Evolutionary conservation across 2,888 invertebrate species (phyloP).

Genomic region (Pterostichus niger): DNA sequence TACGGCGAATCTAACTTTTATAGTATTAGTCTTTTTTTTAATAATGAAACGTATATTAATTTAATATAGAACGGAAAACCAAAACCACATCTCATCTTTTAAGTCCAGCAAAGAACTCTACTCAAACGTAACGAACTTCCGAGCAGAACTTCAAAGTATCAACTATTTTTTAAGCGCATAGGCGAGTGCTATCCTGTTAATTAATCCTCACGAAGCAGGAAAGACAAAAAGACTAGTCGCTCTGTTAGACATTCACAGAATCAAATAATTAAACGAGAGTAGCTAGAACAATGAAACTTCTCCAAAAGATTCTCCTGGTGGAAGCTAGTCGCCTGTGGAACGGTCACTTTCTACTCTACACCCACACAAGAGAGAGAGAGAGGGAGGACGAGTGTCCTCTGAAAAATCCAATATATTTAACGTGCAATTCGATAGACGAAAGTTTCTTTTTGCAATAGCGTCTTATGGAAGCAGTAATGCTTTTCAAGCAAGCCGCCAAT

Average conservation of each 20-base stretch:
- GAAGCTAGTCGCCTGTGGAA: neutral
- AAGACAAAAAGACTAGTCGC: neutral
- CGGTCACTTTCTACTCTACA: neutral
- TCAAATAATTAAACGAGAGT: conserved; percentile 27
- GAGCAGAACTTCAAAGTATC: too few species aligned
- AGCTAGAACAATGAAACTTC: conserved; percentile 8
- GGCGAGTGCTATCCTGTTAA: conserved; percentile 4
- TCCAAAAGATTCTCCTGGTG: neutral
- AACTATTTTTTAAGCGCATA: too few species aligned
- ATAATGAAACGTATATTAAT: too few species aligned
- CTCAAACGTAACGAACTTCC: neutral
- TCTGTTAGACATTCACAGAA: conserved; percentile 7
- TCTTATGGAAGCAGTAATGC: conserved; percentile 19
- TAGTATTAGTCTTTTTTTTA: too few species aligned
- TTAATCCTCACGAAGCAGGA: neutral
- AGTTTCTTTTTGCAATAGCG: conserved; percentile 10
- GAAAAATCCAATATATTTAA: conserved; percentile 34
- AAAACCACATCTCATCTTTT: too few species aligned
- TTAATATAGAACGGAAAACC: too few species aligned
- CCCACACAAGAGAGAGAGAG: neutral
- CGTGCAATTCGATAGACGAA: conserved; percentile 10
- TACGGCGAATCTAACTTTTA: too few species aligned
- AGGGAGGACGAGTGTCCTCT: neutral
- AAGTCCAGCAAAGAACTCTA: too few species aligned
- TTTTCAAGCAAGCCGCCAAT: conserved; percentile 17